Percentiles rank a stretch among this genome's conserved stretches.
Evolutionary conservation across 2,888 invertebrate species (phyloP).

Genomic region (Tenthredo scrophulariae): DNA sequence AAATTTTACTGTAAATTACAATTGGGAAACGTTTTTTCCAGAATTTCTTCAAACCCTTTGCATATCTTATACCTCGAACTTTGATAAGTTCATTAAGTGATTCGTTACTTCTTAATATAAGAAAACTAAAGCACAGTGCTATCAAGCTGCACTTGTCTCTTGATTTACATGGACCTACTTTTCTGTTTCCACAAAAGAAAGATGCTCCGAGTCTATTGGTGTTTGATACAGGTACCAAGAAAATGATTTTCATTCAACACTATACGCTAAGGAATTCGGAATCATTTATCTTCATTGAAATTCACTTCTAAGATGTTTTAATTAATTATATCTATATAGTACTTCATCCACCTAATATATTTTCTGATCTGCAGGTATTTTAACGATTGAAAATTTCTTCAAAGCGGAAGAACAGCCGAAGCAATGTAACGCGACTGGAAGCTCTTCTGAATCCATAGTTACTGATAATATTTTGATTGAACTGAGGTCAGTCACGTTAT

Average conservation of each 20-base stretch:
- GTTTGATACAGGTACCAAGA: constrained; percentile 83
- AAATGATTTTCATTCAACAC: constrained; percentile 26
- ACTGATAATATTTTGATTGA: constrained; percentile 87
- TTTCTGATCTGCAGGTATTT: constrained; percentile 81
- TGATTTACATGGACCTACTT: constrained; percentile 86
- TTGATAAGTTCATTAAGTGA: constrained; percentile 60
- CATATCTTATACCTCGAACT: constrained; percentile 64
- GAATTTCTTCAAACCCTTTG: constrained; percentile 82
- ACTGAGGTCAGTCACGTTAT: constrained; percentile 84
- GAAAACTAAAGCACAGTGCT: constrained; percentile 79
- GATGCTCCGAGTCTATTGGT: constrained; percentile 89
- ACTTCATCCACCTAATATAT: constrained; percentile 15
- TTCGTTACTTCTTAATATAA: constrained; percentile 73
- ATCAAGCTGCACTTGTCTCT: constrained; percentile 83
- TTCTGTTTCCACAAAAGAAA: constrained; percentile 89
- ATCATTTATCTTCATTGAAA: background rate
- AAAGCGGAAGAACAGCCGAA: constrained; percentile 80
- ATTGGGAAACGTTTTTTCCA: constrained; percentile 65
- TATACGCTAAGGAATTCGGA: background rate
- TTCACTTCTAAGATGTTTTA: background rate
- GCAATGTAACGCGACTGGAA: constrained; percentile 75
- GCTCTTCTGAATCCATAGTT: constrained; percentile 76
- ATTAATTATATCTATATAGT: constrained; percentile 9
- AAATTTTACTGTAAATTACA: background rate
- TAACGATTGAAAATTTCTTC: constrained; percentile 91